A percentile compares a stretch with the other conserved stretches of the same genome.
These are phyloP conservation scores for Neocloeon triangulifer DNA, from an alignment of 1,140 invertebrate species.

Conservation along the genomic window DNA sequence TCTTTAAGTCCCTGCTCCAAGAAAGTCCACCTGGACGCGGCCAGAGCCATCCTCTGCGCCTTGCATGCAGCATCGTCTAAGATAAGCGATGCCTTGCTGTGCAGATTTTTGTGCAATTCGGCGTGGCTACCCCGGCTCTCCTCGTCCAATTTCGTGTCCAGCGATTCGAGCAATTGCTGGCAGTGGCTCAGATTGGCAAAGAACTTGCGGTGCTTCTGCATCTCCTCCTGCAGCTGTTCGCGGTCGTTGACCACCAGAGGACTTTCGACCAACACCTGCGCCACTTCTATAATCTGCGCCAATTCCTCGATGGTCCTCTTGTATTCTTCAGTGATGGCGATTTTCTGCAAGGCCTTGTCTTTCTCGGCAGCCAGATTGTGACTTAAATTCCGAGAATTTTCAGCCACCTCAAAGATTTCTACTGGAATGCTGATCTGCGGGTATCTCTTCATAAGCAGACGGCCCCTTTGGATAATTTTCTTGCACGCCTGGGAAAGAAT, in stretches of 20 bases:
- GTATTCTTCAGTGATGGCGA: slow-evolving; percentile 57
- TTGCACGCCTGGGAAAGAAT: no score
- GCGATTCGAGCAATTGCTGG: slow-evolving; percentile 49
- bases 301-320: slow-evolving; percentile 68
- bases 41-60: slow-evolving; percentile 56
- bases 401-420: no score
- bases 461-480: no score
- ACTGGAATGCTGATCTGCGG: no score
- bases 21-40: slow-evolving; percentile 57
- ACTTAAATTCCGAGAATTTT: no score
- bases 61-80: slow-evolving; percentile 53
- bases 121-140: slow-evolving; percentile 51
- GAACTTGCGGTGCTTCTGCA: slow-evolving; percentile 70
- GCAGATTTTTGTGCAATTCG: slow-evolving; percentile 47
- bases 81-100: slow-evolving; percentile 43
- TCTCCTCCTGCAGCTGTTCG: slow-evolving; percentile 59
- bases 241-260: slow-evolving; percentile 47
- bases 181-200: slow-evolving; percentile 72
- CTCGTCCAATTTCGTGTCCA: slow-evolving; percentile 57
- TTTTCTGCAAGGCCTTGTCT: slow-evolving; percentile 44
- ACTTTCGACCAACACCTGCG: slow-evolving; percentile 48
- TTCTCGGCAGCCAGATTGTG: no score
- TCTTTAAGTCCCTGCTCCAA: slow-evolving; percentile 59
- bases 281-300: slow-evolving; percentile 56
- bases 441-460: no score